A percentile compares a stretch with the other conserved stretches of the same genome.
These are phyloP conservation scores for Indri indri DNA, from an alignment of 2,113 vertebrate species.

Conservation along the genomic window DNA sequence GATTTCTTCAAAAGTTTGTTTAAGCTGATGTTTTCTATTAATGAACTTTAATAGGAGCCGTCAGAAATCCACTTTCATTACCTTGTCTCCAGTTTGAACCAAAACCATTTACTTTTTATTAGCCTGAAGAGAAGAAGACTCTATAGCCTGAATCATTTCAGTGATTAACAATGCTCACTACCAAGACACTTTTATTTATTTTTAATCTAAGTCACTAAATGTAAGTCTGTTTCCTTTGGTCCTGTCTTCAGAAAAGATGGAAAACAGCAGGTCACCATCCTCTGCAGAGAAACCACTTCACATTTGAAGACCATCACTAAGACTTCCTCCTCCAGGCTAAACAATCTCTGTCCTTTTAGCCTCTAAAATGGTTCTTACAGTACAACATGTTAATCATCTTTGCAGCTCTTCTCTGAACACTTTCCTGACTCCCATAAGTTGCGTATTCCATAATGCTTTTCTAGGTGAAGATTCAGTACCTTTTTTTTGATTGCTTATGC, in stretches of 20 bases:
- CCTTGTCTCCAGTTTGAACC: not conserved
- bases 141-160: not conserved
- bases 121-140: not conserved
- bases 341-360: not conserved
- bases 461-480: not conserved
- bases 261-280: not conserved
- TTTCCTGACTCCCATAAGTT: not conserved
- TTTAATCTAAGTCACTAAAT: not conserved
- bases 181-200: not conserved
- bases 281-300: not conserved
- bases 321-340: not conserved
- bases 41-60: not conserved
- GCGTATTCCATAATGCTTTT: not conserved
- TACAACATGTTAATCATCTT: not conserved
- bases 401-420: not conserved
- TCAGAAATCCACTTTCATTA: not conserved
- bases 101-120: not conserved
- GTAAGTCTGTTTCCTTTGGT: not conserved
- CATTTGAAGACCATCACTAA: not conserved
- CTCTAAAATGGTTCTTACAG: not conserved
- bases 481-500: not conserved
- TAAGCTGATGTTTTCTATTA: not conserved
- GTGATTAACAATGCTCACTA: not conserved
- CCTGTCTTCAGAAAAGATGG: not conserved
- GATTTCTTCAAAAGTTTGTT: not conserved